Conservation (phyloP, 2,888 invertebrate genomes). For the Pantelozetes paolii region DNA sequence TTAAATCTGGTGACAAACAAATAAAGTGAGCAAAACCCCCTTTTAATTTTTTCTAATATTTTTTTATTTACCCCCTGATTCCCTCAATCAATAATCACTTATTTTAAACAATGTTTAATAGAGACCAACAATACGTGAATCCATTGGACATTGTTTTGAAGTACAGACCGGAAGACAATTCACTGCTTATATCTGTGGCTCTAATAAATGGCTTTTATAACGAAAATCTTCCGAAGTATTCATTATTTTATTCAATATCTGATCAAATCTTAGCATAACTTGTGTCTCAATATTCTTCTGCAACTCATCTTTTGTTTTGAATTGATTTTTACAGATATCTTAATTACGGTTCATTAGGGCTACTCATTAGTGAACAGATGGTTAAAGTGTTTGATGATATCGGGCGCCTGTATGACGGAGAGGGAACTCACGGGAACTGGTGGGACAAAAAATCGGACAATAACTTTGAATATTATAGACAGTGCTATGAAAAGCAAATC, state of each 20-base stretch:
- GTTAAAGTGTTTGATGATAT: neutral
- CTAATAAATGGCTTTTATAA: neutral
- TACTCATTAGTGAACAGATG: constrained; percentile 12
- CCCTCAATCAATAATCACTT: too few species aligned
- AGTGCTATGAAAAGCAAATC: constrained; percentile 2
- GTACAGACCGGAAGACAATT: neutral
- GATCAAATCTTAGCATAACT: too few species aligned
- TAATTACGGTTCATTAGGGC: neutral
- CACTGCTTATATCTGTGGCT: neutral
- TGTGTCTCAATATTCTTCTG: too few species aligned
- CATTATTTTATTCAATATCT: neutral
- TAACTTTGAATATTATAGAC: neutral
- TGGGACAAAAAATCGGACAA: neutral
- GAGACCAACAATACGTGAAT: neutral
- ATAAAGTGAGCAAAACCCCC: neutral
- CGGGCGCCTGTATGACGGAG: neutral
- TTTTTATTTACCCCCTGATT: neutral
- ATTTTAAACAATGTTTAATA: neutral
- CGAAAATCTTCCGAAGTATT: constrained; percentile 4
- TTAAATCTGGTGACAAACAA: neutral
- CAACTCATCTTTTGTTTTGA: too few species aligned
- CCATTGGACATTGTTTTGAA: constrained; percentile 1
- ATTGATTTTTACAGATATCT: constrained; percentile 11
- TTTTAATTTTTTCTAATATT: neutral
- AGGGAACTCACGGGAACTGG: constrained; percentile 4